Evolutionary conservation across 2,797 vertebrate species (phyloP).

Genomic region (Erpetoichthys calabaricus): DNA sequence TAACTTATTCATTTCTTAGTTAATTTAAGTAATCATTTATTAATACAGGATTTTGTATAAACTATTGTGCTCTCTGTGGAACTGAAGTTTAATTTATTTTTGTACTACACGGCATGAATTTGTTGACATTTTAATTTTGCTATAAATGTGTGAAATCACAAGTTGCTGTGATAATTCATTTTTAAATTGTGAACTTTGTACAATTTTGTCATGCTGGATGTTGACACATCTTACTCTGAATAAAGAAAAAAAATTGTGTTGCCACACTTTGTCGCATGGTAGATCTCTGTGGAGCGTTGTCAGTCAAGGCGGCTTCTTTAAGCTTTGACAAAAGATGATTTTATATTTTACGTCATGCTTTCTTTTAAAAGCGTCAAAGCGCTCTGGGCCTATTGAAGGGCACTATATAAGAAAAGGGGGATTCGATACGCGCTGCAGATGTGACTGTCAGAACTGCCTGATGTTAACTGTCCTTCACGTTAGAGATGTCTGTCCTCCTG

Average conservation of each 20-base stretch:
- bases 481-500: no score
- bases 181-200: conserved; percentile 99
- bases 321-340: no score
- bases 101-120: conserved; percentile 99
- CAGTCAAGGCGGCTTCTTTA: conserved; percentile 3
- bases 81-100: conserved; percentile 99
- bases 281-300: conserved; percentile 29
- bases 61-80: conserved; percentile 99
- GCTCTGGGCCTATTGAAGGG: no score
- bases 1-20: conserved; percentile 88
- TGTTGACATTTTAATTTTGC: conserved; percentile 99
- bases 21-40: conserved; percentile 95
- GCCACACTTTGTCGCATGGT: conserved; percentile 66
- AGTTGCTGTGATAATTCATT: conserved; percentile 99
- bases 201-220: conserved; percentile 99
- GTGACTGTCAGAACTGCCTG: no score
- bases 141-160: conserved; percentile 99
- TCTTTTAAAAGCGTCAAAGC: no score
- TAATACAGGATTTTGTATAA: conserved; percentile 99
- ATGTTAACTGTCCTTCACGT: no score
- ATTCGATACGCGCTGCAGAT: no score
- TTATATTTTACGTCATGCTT: no score
- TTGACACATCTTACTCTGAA: conserved; percentile 99
- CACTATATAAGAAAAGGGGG: no score
- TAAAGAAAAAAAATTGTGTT: conserved; percentile 91